Evolutionary conservation across 2,113 vertebrate genomes (phyloP), one percentile per base, ranked within the genome.

Genomic region (Deroptyus accipitrinus): DNA sequence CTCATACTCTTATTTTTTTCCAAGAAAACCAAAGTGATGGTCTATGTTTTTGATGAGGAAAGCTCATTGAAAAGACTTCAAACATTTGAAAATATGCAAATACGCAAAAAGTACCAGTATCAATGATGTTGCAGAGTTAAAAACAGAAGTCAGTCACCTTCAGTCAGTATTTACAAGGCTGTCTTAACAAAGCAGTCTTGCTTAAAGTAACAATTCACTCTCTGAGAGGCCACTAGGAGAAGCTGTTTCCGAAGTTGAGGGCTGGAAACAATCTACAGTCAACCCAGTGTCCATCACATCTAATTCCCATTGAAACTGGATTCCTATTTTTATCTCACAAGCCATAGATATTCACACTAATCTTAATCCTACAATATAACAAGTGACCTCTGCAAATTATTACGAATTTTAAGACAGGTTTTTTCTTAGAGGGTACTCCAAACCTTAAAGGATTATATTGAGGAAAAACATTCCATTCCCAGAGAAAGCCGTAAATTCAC

Each of bases 201-300:
- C 41, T 62, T 70, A 39, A 69, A 39, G 39, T 63, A 68, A 37
- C 37, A 67, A 0, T 80, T 90, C 31, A 31, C 25, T 73, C 59
- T 77, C 54, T 6, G 3, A 88, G 59, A 95, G 59, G 68, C 92
- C 90, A 81, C 92, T 93, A 94, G 88, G 90, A 96, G 94, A 96
- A 94, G 90, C 85, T 96, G 64, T 95, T 97, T 93, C 75, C 83
- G 90, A 83, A 94, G 82, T 14, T 80, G 79, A 95, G 41, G 59
- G 9, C 82, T 83, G 28, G 64, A 88, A 93, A 63, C 20, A 62
- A 73, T 44, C 52, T 59, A 23, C 25, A 52, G 28, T 35, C 70
- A 76, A 57, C 7, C 37, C 31, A 41, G 8, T n/a, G 20, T 54
- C 64, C 68, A 67, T 90, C 23, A 3, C 44, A 35, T 20, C 23